Evolutionary conservation across 2,797 vertebrate species (phyloP).

Genomic region (Ctenosaura bakeri): DNA sequence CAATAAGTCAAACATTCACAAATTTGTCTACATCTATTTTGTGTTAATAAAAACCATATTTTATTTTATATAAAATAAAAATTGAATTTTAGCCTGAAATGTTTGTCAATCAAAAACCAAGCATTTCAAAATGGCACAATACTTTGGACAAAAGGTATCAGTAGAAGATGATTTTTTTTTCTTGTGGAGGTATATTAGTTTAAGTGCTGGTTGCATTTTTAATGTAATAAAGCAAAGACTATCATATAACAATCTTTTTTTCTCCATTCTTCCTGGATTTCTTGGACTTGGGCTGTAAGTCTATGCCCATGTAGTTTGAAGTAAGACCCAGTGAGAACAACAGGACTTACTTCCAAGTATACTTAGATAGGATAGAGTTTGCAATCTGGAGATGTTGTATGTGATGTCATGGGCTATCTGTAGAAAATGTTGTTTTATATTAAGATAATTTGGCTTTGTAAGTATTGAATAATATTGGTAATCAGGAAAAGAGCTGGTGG

Average conservation of each 20-base stretch:
- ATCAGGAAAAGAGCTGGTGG: too few species aligned
- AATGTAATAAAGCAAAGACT: not conserved
- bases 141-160: not conserved
- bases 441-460: too few species aligned
- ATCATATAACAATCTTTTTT: not conserved
- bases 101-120: not conserved
- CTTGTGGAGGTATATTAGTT: not conserved
- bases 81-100: too few species aligned
- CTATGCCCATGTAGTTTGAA: not conserved
- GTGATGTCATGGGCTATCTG: too few species aligned
- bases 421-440: too few species aligned
- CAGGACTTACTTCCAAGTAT: not conserved
- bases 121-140: not conserved
- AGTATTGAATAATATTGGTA: too few species aligned
- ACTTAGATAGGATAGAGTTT: not conserved
- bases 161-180: not conserved
- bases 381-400: not conserved
- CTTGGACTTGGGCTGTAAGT: not conserved
- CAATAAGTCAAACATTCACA: too few species aligned
- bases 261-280: not conserved
- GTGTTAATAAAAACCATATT: too few species aligned
- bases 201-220: not conserved
- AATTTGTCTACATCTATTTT: too few species aligned
- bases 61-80: too few species aligned
- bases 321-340: not conserved